phyloP scores from a whole-genome alignment of 2,797 vertebrate species.

The Enoplosus armatus region DNA sequence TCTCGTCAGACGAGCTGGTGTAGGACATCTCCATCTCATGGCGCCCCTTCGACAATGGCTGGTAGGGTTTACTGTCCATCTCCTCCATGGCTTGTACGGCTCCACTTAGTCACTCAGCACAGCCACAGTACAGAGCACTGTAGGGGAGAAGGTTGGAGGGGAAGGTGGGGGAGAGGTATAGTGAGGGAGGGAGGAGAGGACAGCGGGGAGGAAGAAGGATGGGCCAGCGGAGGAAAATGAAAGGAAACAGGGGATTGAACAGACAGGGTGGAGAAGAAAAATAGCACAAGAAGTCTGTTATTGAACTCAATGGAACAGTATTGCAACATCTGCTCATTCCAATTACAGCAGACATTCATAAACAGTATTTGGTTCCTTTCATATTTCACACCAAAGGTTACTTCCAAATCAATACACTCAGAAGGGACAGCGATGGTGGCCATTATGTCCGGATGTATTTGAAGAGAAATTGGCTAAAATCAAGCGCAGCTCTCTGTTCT shows the following conservation, averaged over 20 bases:
- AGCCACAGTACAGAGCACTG: constrained; percentile 83
- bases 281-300: constrained; percentile 65
- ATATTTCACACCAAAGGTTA: constrained; percentile 81
- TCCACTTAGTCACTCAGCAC: constrained; percentile 88
- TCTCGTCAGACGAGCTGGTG: constrained; percentile 97
- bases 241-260: constrained; percentile 39
- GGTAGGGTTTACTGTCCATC: constrained; percentile 98
- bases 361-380: constrained; percentile 73
- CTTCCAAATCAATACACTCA: constrained; percentile 74
- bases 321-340: constrained; percentile 75
- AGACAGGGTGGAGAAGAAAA: constrained; percentile 55
- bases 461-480: constrained; percentile 67
- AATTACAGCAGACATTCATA: constrained; percentile 77
- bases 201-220: constrained; percentile 44
- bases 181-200: constrained; percentile 4
- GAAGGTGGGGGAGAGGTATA: neutral
- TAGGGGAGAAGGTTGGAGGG: constrained; percentile 20
- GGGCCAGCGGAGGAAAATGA: constrained; percentile 48
- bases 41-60: constrained; percentile 95
- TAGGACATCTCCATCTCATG: constrained; percentile 97
- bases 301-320: constrained; percentile 73
- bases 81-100: constrained; percentile 93
- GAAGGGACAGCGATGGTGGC: constrained; percentile 52
- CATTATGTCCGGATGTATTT: constrained; percentile 59
- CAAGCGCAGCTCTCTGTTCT: constrained; percentile 52